These are phyloP conservation scores for Metridium senile DNA, from an alignment of 92 coral and sea anemone species.

Conservation along the genomic window DNA sequence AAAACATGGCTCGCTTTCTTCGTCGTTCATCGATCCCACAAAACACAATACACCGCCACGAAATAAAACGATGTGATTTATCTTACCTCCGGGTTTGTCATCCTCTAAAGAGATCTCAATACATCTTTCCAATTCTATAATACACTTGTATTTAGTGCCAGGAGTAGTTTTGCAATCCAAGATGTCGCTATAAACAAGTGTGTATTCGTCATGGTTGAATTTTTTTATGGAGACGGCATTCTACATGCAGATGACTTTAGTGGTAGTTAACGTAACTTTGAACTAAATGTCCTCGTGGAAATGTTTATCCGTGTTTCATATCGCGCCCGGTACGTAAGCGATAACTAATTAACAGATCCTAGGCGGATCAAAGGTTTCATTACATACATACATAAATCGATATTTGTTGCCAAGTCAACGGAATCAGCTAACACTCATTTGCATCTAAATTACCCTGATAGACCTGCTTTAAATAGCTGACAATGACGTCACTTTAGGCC, in stretches of 20 bases:
- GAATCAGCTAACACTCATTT: conserved; percentile 4
- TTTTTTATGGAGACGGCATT: not conserved
- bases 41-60: not conserved
- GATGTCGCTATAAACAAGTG: not conserved
- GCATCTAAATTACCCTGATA: not conserved
- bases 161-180: not conserved
- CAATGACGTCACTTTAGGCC: not conserved
- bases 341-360: conserved; percentile 8
- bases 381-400: not conserved
- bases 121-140: not conserved
- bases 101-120: not conserved
- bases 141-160: not conserved
- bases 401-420: conserved; percentile 28
- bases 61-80: not conserved
- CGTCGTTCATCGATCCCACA: not conserved
- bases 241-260: not conserved
- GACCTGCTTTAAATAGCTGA: not conserved
- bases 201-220: not conserved
- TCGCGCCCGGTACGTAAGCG: not conserved
- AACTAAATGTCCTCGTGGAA: too few relatives aligned
- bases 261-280: not conserved
- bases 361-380: conserved; percentile 16
- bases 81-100: conserved; percentile 1
- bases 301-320: not conserved
- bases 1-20: not conserved